Percentiles rank a stretch among this genome's conserved stretches.
These are phyloP conservation scores for Altica lythri DNA, from an alignment of 2,888 invertebrate genomes.

Conservation along the genomic window DNA sequence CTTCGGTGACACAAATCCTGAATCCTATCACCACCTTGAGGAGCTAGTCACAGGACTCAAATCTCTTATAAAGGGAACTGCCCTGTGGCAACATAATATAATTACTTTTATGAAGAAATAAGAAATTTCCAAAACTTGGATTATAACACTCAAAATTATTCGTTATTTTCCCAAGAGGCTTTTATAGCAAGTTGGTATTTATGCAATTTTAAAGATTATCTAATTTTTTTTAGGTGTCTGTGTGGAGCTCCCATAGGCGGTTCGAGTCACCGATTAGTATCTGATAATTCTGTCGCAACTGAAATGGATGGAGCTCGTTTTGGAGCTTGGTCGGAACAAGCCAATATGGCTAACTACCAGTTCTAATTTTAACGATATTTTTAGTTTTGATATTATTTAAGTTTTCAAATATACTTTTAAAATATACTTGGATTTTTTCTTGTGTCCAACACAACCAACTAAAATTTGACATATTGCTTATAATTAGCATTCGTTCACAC, in stretches of 20 bases:
- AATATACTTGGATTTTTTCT: too few species aligned
- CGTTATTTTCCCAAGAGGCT: not conserved
- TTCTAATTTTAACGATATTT: not conserved
- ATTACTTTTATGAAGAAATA: not conserved
- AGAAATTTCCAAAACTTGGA: not conserved
- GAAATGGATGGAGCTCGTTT: conserved; percentile 62
- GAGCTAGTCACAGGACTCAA: too few species aligned
- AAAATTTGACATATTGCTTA: too few species aligned
- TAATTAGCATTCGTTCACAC: too few species aligned
- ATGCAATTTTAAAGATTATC: not conserved
- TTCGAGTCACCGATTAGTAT: conserved; percentile 56
- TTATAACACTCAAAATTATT: not conserved
- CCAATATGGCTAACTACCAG: conserved; percentile 47
- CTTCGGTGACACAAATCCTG: too few species aligned
- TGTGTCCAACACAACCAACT: too few species aligned
- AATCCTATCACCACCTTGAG: too few species aligned
- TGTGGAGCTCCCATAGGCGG: conserved; percentile 66
- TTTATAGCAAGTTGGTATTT: not conserved
- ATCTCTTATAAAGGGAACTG: too few species aligned
- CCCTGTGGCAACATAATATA: too few species aligned
- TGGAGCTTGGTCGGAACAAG: conserved; percentile 60
- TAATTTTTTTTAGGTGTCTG: conserved; percentile 52
- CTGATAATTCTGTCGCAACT: conserved; percentile 58
- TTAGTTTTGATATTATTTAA: not conserved
- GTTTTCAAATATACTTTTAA: not conserved